Conservation (phyloP, 35 echinoderm and acorn worm genomes). For the Patiria miniata region DNA sequence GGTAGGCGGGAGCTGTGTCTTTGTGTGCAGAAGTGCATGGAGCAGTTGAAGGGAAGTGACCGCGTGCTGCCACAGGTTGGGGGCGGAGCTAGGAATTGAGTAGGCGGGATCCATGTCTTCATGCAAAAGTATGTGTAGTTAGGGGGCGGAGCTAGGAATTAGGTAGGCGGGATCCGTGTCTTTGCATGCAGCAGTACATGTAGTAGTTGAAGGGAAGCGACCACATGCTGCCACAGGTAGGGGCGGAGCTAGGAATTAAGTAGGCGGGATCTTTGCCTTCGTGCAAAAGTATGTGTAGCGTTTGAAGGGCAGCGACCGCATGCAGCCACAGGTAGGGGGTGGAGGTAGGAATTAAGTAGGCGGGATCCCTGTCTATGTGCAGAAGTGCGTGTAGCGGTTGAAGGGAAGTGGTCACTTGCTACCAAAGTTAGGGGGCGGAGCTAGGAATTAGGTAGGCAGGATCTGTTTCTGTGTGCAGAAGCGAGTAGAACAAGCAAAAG, state of each 20-base stretch:
- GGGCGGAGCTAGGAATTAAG: too few relatives aligned
- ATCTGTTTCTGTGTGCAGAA: slow-evolving; percentile 52
- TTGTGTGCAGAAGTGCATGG: neutral
- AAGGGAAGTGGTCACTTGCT: neutral
- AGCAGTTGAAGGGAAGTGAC: neutral
- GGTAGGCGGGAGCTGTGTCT: too few relatives aligned
- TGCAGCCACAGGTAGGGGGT: too few relatives aligned
- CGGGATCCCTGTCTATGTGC: neutral
- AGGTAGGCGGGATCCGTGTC: neutral
- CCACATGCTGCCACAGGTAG: slow-evolving; percentile 68
- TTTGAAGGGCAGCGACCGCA: neutral
- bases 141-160: neutral
- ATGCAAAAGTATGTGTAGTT: neutral
- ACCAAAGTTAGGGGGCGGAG: neutral
- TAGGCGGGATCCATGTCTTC: neutral
- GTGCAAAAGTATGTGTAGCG: neutral
- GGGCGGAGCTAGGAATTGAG: neutral
- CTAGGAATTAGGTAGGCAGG: neutral
- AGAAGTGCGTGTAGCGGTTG: neutral
- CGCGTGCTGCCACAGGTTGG: too few relatives aligned
- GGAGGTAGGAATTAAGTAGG: neutral
- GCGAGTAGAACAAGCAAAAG: slow-evolving; percentile 1
- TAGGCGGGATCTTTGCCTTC: too few relatives aligned
- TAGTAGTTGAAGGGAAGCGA: too few relatives aligned
- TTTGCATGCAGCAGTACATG: slow-evolving; percentile 69